phyloP scores from a whole-genome alignment of 1,140 invertebrate species.

The Doryteuthis pealeii region DNA sequence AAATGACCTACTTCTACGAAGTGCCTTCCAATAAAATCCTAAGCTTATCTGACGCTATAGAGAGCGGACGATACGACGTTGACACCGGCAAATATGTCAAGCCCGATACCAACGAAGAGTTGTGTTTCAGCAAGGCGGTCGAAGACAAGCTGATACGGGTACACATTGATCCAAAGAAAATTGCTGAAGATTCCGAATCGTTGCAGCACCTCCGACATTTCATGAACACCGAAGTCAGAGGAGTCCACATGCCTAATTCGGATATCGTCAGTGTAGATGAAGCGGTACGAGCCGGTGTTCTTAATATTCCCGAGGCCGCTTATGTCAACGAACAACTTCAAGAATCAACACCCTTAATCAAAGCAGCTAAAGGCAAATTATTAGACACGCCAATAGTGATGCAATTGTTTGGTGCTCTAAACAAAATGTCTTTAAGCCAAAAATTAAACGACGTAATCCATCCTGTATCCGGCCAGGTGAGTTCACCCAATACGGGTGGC shows the following conservation, averaged over 20 bases:
- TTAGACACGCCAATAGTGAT: constrained; percentile 61
- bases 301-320: constrained; percentile 40
- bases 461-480: constrained; percentile 38
- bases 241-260: constrained; percentile 31
- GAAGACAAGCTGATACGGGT: constrained; percentile 34
- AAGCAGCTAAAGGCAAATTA: constrained; percentile 41
- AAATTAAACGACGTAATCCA: constrained; percentile 74
- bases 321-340: constrained; percentile 34
- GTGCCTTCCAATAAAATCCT: constrained; percentile 37
- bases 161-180: constrained; percentile 40
- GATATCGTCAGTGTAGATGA: constrained; percentile 40
- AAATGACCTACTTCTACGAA: constrained; percentile 59
- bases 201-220: constrained; percentile 34
- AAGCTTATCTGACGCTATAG: constrained; percentile 44
- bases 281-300: constrained; percentile 42
- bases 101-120: constrained; percentile 37
- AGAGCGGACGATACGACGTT: constrained; percentile 43
- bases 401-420: constrained; percentile 67
- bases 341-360: constrained; percentile 34
- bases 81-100: constrained; percentile 44
- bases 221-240: constrained; percentile 39
- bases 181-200: constrained; percentile 38
- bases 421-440: constrained; percentile 66
- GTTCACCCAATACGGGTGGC: constrained; percentile 35
- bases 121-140: constrained; percentile 47